A percentile compares a stretch with the other conserved stretches of the same genome.
Evolutionary conservation across 2,888 invertebrate genomes (phyloP).

Genomic region (Siphonodentalium dalli): DNA sequence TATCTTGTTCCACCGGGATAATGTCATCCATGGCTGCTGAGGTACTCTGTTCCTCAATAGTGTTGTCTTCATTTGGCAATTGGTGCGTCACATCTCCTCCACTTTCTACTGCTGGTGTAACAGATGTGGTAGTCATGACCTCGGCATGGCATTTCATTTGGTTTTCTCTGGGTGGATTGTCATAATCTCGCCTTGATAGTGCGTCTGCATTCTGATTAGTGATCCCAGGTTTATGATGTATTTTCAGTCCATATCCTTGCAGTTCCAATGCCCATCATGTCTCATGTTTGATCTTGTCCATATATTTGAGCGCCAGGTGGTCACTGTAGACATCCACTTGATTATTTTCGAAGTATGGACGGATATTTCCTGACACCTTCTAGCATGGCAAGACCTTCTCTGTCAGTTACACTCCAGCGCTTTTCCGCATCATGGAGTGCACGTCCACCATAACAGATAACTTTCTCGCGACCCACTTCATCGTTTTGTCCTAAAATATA

Average conservation of each 20-base stretch:
- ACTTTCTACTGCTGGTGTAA: no score
- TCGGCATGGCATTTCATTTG: no score
- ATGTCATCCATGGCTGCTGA: no score
- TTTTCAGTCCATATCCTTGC: constrained; percentile 16
- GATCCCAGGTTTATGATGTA: constrained; percentile 10
- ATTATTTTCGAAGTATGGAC: constrained; percentile 20
- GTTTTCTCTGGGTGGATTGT: neutral
- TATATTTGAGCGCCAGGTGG: constrained; percentile 26
- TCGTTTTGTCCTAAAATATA: constrained; percentile 19
- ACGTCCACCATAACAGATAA: constrained; percentile 27
- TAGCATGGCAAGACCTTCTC: constrained; percentile 29
- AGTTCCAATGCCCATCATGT: constrained; percentile 21
- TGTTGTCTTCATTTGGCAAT: no score
- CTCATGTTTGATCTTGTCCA: constrained; percentile 27
- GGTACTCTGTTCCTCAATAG: no score
- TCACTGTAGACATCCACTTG: constrained; percentile 28
- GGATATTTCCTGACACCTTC: constrained; percentile 28
- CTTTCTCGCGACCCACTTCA: constrained; percentile 16
- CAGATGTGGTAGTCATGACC: no score
- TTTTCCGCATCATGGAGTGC: constrained; percentile 15
- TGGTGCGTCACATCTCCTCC: no score
- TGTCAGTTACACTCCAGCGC: constrained; percentile 26
- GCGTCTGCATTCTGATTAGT: constrained; percentile 24
- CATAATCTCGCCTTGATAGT: constrained; percentile 21
- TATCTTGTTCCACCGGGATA: no score